These are phyloP conservation scores for Leucozona laternaria DNA, from an alignment of 2,888 invertebrate species.

Conservation along the genomic window DNA sequence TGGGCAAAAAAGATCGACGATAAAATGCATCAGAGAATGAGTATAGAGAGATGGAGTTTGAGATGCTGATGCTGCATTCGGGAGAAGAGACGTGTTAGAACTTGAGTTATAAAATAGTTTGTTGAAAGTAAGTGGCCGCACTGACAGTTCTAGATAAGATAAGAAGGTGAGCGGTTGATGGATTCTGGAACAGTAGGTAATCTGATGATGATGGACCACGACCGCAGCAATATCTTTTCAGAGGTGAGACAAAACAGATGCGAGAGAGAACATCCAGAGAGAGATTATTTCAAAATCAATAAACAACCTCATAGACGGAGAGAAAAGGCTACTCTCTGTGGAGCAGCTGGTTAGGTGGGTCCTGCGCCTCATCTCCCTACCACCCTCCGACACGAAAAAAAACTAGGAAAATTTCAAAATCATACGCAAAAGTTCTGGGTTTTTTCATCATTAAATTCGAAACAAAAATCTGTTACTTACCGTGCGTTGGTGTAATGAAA, in stretches of 20 bases:
- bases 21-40: constrained; percentile 43
- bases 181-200: constrained; percentile 37
- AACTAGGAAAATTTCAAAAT: constrained; percentile 12
- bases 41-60: background rate
- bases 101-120: constrained; percentile 5
- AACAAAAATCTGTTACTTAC: constrained; percentile 17
- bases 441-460: background rate
- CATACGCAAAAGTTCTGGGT: constrained; percentile 17
- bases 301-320: constrained; percentile 54
- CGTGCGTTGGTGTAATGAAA: background rate
- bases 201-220: constrained; percentile 21
- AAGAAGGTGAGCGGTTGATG: background rate
- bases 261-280: constrained; percentile 8
- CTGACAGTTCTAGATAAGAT: constrained; percentile 17
- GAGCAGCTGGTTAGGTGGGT: constrained; percentile 74
- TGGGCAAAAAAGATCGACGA: constrained; percentile 16
- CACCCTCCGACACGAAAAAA: constrained; percentile 35
- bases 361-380: constrained; percentile 46
- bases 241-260: constrained; percentile 1
- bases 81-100: constrained; percentile 2
- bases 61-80: constrained; percentile 11
- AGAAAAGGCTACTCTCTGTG: constrained; percentile 15
- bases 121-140: background rate
- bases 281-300: constrained; percentile 64
- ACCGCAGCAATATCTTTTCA: constrained; percentile 8